Conservation (phyloP, 2,888 invertebrate species). For the Merodon equestris region DNA sequence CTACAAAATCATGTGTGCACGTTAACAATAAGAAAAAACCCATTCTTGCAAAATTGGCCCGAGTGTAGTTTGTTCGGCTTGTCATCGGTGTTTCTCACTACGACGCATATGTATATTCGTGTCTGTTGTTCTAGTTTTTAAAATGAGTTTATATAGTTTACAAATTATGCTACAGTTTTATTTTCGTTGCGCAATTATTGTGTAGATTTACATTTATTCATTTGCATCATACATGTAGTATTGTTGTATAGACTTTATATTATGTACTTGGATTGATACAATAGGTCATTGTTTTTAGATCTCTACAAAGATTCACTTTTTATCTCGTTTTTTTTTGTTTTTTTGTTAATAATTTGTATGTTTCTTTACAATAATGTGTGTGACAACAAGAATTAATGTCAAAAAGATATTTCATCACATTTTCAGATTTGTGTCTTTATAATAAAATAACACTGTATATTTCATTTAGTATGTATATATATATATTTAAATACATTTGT, state of each 20-base stretch:
- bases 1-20: too few relatives aligned
- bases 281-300: conserved; percentile 45
- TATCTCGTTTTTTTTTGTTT: conserved; percentile 1
- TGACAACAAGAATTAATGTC: conserved; percentile 69
- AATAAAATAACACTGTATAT: conserved; percentile 69
- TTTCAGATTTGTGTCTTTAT: conserved; percentile 68
- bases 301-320: conserved; percentile 56
- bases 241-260: conserved; percentile 36
- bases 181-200: conserved; percentile 68
- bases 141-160: conserved; percentile 33
- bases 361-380: conserved; percentile 64
- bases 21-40: neutral
- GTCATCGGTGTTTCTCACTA: too few relatives aligned
- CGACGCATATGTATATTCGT: too few relatives aligned
- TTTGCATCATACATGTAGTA: conserved; percentile 41
- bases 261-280: conserved; percentile 59
- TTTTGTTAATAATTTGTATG: conserved; percentile 40
- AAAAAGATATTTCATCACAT: conserved; percentile 69
- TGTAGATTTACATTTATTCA: conserved; percentile 50
- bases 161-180: conserved; percentile 58
- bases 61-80: too few relatives aligned
- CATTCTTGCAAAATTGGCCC: neutral
- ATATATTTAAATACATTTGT: conserved; percentile 69
- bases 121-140: too few relatives aligned
- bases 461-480: conserved; percentile 67